Percentiles rank a stretch among this genome's conserved stretches.
Evolutionary conservation across 92 coral and sea anemone species (phyloP).

Genomic region (Epizoanthus ramosus): DNA sequence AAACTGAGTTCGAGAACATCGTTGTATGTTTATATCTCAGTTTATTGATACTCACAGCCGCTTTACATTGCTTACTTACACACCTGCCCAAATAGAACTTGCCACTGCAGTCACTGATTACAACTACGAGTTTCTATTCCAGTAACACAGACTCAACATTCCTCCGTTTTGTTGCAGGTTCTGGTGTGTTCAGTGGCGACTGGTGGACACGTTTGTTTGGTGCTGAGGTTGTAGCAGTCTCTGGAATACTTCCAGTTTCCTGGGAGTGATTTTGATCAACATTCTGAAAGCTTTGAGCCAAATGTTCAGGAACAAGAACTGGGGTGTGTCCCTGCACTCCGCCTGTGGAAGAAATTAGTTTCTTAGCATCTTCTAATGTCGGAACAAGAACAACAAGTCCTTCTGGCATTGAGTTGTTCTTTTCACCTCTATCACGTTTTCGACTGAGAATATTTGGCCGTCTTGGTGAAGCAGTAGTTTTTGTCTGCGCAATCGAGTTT

Average conservation of each 20-base stretch:
- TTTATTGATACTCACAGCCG: no score
- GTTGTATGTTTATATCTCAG: no score
- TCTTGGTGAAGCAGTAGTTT: constrained; percentile 60
- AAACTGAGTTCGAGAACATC: no score
- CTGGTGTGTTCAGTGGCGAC: constrained; percentile 38
- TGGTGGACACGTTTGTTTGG: constrained; percentile 23
- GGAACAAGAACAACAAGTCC: constrained; percentile 93
- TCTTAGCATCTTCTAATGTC: constrained; percentile 86
- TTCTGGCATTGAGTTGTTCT: constrained; percentile 72
- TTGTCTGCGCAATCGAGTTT: constrained; percentile 50
- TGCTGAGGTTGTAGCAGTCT: not conserved
- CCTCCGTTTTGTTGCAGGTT: constrained; percentile 32
- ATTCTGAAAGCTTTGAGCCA: constrained; percentile 43
- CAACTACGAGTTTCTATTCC: constrained; percentile 3
- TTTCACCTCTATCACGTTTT: constrained; percentile 57
- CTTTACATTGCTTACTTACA: no score
- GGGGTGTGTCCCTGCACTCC: constrained; percentile 73
- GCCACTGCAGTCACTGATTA: no score
- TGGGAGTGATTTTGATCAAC: constrained; percentile 11
- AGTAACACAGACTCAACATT: constrained; percentile 18
- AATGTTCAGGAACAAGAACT: constrained; percentile 81
- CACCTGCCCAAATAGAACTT: no score
- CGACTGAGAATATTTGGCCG: constrained; percentile 83
- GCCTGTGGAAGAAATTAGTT: constrained; percentile 80
- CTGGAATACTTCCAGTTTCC: not conserved